phyloP scores from a whole-genome alignment of 2,113 vertebrate species.

The Apteryx owenii region DNA sequence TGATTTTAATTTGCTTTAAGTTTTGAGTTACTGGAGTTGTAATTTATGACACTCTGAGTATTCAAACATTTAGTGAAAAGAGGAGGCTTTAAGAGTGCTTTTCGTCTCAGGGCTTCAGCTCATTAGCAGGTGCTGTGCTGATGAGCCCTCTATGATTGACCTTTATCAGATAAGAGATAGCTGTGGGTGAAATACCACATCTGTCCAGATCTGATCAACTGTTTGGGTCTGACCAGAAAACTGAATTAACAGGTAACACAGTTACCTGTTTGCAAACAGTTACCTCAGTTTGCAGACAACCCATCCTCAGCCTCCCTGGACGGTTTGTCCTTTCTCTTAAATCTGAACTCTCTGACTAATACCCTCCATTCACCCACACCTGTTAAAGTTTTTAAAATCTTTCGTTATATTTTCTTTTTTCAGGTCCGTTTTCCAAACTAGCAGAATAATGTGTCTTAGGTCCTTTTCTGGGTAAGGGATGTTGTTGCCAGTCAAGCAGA shows the following conservation, averaged over 20 bases:
- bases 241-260: neutral
- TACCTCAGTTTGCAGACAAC: neutral
- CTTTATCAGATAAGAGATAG: neutral
- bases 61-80: constrained; percentile 8
- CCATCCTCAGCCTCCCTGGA: neutral
- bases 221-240: neutral
- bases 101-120: neutral
- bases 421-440: neutral
- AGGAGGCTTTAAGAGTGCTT: neutral
- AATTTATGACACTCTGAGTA: neutral
- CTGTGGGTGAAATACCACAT: neutral
- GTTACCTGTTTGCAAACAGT: no score
- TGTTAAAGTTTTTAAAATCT: neutral
- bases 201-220: neutral
- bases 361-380: neutral
- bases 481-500: neutral
- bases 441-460: neutral
- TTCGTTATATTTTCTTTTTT: neutral
- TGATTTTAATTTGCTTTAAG: neutral
- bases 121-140: neutral
- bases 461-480: neutral
- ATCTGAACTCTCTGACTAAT: neutral
- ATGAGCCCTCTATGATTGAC: neutral
- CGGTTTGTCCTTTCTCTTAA: neutral
- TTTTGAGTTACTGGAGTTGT: neutral